Evolutionary conservation across 2,888 invertebrate genomes (phyloP).

Genomic region (Drosophila recens): DNA sequence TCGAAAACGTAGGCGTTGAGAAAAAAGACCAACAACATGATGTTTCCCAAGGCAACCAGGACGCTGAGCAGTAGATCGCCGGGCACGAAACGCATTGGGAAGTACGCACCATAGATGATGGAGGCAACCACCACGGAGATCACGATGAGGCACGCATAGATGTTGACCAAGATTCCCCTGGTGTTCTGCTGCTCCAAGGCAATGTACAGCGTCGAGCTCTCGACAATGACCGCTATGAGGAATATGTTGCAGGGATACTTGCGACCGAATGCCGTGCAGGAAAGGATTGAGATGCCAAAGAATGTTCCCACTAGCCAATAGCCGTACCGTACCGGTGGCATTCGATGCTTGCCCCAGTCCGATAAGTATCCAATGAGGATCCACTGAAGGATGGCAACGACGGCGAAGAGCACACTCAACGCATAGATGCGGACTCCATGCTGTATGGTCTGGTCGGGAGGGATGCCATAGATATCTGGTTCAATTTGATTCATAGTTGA

Average conservation of each 20-base stretch:
- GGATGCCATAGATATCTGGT: constrained; percentile 43
- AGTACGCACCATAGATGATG: constrained; percentile 67
- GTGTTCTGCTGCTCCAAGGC: constrained; percentile 59
- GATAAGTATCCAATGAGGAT: constrained; percentile 19
- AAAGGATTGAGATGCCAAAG: constrained; percentile 49
- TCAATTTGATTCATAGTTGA: constrained; percentile 22
- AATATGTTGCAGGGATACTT: constrained; percentile 52
- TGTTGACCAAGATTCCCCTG: constrained; percentile 43
- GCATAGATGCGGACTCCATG: constrained; percentile 53
- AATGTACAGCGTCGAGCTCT: constrained; percentile 62
- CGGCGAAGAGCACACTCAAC: constrained; percentile 28
- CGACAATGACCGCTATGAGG: constrained; percentile 53
- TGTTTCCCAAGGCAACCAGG: constrained; percentile 53
- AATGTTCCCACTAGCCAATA: constrained; percentile 62
- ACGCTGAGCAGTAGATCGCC: constrained; percentile 66
- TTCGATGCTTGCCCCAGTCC: constrained; percentile 16
- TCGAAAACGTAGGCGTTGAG: constrained; percentile 44
- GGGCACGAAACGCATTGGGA: constrained; percentile 68
- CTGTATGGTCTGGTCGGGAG: constrained; percentile 19
- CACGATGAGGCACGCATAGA: constrained; percentile 61
- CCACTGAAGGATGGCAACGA: constrained; percentile 54
- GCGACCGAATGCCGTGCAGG: constrained; percentile 62
- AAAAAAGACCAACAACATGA: constrained; percentile 58
- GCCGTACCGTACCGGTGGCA: constrained; percentile 51
- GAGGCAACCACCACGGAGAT: constrained; percentile 40